These are phyloP conservation scores for Rattus rattus DNA, from an alignment of 2,113 vertebrate genomes.

Conservation along the genomic window DNA sequence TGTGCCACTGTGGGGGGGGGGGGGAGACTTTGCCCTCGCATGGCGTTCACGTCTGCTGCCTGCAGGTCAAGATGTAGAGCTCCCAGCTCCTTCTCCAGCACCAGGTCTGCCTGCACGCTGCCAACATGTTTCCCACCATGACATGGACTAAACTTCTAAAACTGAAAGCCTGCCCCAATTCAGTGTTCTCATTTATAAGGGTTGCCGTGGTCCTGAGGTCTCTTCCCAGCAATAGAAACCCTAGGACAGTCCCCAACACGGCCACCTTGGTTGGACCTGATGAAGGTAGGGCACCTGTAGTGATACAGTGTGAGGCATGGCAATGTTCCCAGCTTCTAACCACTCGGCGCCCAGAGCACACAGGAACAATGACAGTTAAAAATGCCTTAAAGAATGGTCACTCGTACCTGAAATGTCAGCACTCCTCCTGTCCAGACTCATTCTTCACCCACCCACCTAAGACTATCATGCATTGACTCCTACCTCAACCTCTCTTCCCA, in stretches of 20 bases:
- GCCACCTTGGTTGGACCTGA: background rate
- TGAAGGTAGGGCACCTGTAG: fast-evolving
- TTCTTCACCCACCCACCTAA: background rate
- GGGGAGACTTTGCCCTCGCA: background rate
- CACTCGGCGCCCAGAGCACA: no score
- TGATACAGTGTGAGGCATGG: fast-evolving
- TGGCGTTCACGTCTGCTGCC: background rate
- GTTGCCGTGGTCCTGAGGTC: background rate
- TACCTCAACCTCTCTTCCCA: background rate
- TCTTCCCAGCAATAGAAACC: background rate
- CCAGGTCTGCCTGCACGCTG: background rate
- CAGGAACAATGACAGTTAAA: background rate
- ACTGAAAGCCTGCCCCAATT: background rate
- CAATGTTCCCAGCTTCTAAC: background rate
- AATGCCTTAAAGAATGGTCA: background rate
- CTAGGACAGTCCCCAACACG: background rate
- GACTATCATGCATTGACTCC: fast-evolving
- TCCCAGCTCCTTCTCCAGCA: background rate
- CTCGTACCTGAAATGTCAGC: background rate
- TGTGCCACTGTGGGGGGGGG: background rate
- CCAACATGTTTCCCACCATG: background rate
- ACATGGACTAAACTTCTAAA: background rate
- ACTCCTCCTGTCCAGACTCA: no score
- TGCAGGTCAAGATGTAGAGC: background rate
- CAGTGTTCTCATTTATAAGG: background rate